phyloP scores from a whole-genome alignment of 1,140 invertebrate genomes.

The Caenorhabditis remanei region DNA sequence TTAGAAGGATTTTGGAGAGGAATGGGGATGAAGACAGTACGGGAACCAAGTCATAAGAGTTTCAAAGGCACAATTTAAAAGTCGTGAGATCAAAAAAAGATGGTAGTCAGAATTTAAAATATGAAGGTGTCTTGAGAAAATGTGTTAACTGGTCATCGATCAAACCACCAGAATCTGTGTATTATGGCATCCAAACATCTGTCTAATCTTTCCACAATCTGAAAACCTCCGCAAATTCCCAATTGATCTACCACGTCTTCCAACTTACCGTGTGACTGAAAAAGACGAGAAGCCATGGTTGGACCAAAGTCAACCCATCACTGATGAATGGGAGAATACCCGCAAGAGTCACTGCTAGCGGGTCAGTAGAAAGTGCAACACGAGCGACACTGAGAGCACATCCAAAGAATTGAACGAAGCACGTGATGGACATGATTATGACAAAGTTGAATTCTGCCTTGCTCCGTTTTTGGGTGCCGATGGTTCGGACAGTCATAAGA shows the following conservation, averaged over 20 bases:
- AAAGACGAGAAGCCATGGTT: background rate
- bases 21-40: too few species aligned
- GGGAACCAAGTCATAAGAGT: too few species aligned
- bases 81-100: too few species aligned
- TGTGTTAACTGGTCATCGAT: too few species aligned
- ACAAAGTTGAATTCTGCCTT: background rate
- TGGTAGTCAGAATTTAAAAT: too few species aligned
- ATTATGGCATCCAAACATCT: background rate
- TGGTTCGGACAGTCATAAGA: background rate
- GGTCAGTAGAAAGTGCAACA: background rate
- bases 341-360: background rate
- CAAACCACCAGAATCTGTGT: too few species aligned
- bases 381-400: background rate
- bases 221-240: background rate
- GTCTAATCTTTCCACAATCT: slow-evolving; percentile 2
- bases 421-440: background rate
- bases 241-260: background rate
- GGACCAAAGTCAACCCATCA: background rate
- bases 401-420: slow-evolving; percentile 20
- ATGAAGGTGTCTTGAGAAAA: too few species aligned
- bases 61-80: too few species aligned
- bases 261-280: background rate
- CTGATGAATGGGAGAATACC: slow-evolving; percentile 9
- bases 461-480: background rate
- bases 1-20: too few species aligned